A percentile compares a stretch with the other conserved stretches of the same genome.
Conservation (phyloP, 2,888 invertebrate species). For the Oasisia sp. region DNA sequence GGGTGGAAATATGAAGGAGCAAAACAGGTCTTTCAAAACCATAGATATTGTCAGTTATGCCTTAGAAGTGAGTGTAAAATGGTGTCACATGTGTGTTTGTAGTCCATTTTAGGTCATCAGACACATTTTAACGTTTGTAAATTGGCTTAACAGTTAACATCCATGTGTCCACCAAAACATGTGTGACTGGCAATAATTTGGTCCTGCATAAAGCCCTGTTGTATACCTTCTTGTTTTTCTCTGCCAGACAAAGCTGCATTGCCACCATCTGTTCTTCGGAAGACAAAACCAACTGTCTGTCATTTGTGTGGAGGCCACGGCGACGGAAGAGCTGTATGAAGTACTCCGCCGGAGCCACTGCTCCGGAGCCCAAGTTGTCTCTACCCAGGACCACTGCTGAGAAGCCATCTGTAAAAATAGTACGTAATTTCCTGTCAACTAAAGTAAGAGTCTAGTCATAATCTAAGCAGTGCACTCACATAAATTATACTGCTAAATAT, state of each 20-base stretch:
- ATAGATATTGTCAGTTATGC: no score
- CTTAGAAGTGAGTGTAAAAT: no score
- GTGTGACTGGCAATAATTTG: no score
- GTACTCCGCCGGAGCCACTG: slow-evolving; percentile 30
- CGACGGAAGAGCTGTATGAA: slow-evolving; percentile 32
- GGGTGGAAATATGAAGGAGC: no score
- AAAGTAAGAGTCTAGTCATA: neutral
- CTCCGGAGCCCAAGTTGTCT: neutral
- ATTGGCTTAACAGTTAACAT: no score
- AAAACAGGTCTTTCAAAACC: no score
- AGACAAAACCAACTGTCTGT: slow-evolving; percentile 47
- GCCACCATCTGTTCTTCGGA: slow-evolving; percentile 51
- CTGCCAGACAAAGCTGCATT: slow-evolving; percentile 53
- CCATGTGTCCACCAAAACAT: no score
- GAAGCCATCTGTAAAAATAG: neutral
- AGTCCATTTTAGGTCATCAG: no score
- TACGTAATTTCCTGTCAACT: neutral
- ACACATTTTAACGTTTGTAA: no score
- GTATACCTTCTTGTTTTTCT: slow-evolving; percentile 52
- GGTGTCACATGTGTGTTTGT: no score
- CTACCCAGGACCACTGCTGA: neutral
- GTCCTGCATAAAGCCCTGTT: neutral
- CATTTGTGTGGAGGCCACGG: slow-evolving; percentile 36
- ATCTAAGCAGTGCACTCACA: neutral
- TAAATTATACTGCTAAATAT: neutral